These are phyloP conservation scores for Motacilla alba DNA, from an alignment of 2,113 vertebrate genomes.

Conservation along the genomic window DNA sequence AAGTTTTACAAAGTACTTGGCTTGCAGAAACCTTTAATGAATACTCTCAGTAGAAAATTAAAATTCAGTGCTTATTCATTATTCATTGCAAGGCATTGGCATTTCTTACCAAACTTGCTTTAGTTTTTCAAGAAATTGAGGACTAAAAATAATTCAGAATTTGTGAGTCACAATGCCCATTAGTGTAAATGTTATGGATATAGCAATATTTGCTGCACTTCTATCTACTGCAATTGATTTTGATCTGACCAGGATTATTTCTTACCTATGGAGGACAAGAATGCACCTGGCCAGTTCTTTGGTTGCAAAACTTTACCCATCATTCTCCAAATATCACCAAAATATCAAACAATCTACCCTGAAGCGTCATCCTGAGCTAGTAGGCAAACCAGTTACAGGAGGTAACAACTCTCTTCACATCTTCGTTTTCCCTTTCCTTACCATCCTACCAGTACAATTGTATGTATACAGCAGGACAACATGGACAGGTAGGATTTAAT, in stretches of 20 bases:
- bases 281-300: not conserved
- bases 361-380: not conserved
- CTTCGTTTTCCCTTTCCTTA: not conserved
- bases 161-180: not conserved
- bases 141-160: not conserved
- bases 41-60: not conserved
- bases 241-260: not conserved
- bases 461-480: not conserved
- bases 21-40: not conserved
- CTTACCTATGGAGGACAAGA: not conserved
- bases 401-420: not conserved
- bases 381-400: not conserved
- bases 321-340: not conserved
- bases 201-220: not conserved
- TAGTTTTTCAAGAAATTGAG: not conserved
- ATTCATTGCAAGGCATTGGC: not conserved
- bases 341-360: not conserved
- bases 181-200: not conserved
- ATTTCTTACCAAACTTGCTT: not conserved
- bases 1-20: not conserved
- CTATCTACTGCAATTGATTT: not conserved
- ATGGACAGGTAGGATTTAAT: not conserved
- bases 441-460: not conserved
- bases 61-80: not conserved
- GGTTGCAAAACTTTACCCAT: not conserved